phyloP scores from a whole-genome alignment of 2,113 vertebrate genomes.

The Gasterosteus nipponicus region DNA sequence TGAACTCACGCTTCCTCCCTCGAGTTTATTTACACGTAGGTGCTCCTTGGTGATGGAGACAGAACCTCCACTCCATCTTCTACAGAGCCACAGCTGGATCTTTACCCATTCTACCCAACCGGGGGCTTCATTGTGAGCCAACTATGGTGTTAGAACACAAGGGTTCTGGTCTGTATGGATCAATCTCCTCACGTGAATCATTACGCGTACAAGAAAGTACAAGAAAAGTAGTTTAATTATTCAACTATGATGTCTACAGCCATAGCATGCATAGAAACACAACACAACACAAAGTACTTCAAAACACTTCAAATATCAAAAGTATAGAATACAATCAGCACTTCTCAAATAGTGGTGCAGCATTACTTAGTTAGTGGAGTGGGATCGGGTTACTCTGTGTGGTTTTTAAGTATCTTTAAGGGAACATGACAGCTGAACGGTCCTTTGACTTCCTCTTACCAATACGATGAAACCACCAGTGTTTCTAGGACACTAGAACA shows the following conservation, averaged over 20 bases:
- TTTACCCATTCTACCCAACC: too few relatives aligned
- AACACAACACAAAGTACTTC: slow-evolving; percentile 39
- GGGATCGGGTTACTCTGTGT: not conserved
- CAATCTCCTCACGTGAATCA: too few relatives aligned
- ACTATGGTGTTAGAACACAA: too few relatives aligned
- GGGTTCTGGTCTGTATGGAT: too few relatives aligned
- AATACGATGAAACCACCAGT: slow-evolving; percentile 27
- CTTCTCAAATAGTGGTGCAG: slow-evolving; percentile 23
- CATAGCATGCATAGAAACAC: slow-evolving; percentile 58
- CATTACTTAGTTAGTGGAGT: not conserved
- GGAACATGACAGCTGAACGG: not conserved
- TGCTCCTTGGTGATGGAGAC: too few relatives aligned
- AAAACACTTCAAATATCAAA: slow-evolving; percentile 53
- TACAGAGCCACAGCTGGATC: too few relatives aligned
- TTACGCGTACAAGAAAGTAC: not conserved
- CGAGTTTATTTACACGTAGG: too few relatives aligned
- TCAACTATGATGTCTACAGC: slow-evolving; percentile 40
- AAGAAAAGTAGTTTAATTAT: slow-evolving; percentile 46
- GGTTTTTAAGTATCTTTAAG: not conserved
- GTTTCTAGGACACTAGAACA: not conserved
- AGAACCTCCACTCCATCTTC: too few relatives aligned
- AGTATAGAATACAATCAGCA: slow-evolving; percentile 52
- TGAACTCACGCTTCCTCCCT: too few relatives aligned
- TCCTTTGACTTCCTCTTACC: not conserved
- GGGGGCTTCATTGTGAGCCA: too few relatives aligned